Evolutionary conservation across 2,888 invertebrate species (phyloP).

Genomic region (Microctonus aethiopoides): DNA sequence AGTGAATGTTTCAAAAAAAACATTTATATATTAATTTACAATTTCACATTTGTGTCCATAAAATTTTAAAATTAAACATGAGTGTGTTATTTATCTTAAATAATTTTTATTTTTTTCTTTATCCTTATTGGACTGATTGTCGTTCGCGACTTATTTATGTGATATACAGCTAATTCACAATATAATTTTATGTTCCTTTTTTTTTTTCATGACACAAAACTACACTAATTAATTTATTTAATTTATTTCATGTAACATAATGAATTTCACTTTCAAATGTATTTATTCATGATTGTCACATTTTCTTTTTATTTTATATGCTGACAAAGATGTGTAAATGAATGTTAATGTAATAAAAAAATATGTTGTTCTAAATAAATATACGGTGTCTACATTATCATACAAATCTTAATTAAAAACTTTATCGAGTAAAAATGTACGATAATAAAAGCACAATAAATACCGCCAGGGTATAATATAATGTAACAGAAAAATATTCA

Average conservation of each 20-base stretch:
- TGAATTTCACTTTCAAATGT: background rate
- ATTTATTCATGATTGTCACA: background rate
- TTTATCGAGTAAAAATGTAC: too few relatives aligned
- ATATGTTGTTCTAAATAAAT: conserved; percentile 25
- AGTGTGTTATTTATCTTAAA: background rate
- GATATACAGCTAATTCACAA: conserved; percentile 1
- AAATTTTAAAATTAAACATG: background rate
- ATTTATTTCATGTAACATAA: background rate
- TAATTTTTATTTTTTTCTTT: background rate
- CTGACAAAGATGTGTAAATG: conserved; percentile 39
- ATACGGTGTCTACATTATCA: background rate
- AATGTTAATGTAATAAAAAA: conserved; percentile 50
- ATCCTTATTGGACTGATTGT: background rate
- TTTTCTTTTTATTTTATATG: conserved; percentile 25
- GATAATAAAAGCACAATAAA: too few relatives aligned
- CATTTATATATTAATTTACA: background rate
- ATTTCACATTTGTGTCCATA: background rate
- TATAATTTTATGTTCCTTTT: conserved; percentile 20
- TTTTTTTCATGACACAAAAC: conserved; percentile 23
- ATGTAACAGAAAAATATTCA: too few relatives aligned
- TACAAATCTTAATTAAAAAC: background rate
- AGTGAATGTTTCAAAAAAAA: background rate
- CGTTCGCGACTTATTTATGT: conserved; percentile 1
- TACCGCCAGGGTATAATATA: too few relatives aligned
- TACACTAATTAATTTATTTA: conserved; percentile 28